Evolutionary conservation across 2,888 invertebrate genomes (phyloP).

Genomic region (Pedicia rivosa): DNA sequence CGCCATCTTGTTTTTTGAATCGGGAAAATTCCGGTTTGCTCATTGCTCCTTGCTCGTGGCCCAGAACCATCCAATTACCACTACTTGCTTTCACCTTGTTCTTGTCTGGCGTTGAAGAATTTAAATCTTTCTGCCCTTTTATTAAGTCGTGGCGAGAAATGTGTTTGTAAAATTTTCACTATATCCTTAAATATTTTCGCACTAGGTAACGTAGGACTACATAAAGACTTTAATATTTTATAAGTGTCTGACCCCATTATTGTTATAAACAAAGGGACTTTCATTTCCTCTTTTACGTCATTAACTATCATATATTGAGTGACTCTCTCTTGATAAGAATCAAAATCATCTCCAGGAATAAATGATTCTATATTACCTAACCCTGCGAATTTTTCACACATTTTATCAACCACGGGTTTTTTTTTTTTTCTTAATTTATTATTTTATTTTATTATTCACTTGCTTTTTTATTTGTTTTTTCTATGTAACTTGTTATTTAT

Average conservation of each 20-base stretch:
- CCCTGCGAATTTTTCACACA: too few relatives aligned
- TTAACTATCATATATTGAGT: neutral
- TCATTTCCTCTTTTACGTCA: neutral
- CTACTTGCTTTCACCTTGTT: too few relatives aligned
- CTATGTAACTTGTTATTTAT: too few relatives aligned
- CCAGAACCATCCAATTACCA: too few relatives aligned
- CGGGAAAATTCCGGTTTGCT: too few relatives aligned
- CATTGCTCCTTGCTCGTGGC: too few relatives aligned
- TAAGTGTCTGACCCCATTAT: neutral
- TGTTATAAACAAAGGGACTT: too few relatives aligned
- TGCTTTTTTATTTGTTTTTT: too few relatives aligned
- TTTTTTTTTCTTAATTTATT: too few relatives aligned
- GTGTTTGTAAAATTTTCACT: neutral
- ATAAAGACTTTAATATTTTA: neutral
- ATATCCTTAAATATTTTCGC: neutral
- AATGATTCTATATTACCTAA: neutral
- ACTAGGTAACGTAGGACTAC: neutral
- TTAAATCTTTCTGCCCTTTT: slow-evolving; percentile 1
- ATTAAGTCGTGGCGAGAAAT: neutral
- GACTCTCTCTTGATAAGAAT: neutral
- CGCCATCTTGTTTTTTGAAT: too few relatives aligned
- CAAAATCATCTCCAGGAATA: neutral
- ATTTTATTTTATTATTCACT: too few relatives aligned
- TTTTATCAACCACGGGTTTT: too few relatives aligned
- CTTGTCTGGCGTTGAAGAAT: neutral